Evolutionary conservation across 2,888 invertebrate genomes (phyloP), one percentile per base, ranked within the genome.

Genomic region (Hyles lineata): DNA sequence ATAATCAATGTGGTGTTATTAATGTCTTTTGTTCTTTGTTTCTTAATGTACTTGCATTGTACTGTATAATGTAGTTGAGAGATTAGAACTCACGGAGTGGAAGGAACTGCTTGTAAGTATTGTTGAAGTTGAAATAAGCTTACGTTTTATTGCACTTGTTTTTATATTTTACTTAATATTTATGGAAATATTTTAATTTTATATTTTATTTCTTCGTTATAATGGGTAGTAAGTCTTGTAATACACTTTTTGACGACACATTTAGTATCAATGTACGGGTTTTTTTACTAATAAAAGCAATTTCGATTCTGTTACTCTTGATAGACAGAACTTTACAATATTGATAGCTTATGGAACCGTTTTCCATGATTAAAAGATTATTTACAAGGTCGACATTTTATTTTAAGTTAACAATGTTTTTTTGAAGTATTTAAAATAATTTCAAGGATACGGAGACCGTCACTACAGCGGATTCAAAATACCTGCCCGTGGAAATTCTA

Each of bases 1-100:
- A 63, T 63, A 69, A 67, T 63, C 70, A 74, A 74, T 74, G 70
- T 70, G 60, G 25, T 61, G 69, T 74, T 71, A 74, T 74, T 74
- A 74, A 74, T 74, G 74, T 69, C 17, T 69, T 71, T 73, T 63
- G 73, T 59, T 74, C 32, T 71, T 21, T 21, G 52, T 29, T 29
- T 60, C 70, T 25, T 35, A 55, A 55, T 72, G 58, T 55, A 25
- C 58, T 72, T 35, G n/a, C 21, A 17, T 61, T 25, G 23, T 62
- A 29, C 29, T 29, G n/a, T 32, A 32, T 11, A 29, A n/a, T n/a
- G 29, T 32, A 32, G n/a, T 32, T 32, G 8, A 55, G 62, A 62
- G 32, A 62, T 35, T n/a, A 61, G 29, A 5, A 61, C 32, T 62
- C 35, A 7, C 8, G 62, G 5, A 2, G 7, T 62, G 8, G 9